Percentiles rank a stretch among this genome's conserved stretches.
Conservation (phyloP, 2,888 invertebrate species). For the Zaprionus lineosus region DNA sequence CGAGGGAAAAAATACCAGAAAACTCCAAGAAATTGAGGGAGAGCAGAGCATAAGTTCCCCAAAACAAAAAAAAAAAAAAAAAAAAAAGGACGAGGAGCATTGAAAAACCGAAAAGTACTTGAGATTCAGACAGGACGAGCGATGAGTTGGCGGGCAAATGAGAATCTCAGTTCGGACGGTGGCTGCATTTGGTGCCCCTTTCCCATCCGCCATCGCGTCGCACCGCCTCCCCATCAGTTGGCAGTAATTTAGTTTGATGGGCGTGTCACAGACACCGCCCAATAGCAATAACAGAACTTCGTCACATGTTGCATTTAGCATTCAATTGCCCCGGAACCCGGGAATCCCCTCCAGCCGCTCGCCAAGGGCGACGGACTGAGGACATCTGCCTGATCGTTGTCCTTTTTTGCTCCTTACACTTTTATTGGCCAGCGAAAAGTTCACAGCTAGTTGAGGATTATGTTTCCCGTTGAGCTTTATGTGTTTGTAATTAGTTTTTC, state of each 20-base stretch:
- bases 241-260: slow-evolving; percentile 75
- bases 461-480: slow-evolving; percentile 67
- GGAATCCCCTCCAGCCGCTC: background rate
- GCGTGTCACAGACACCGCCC: slow-evolving; percentile 66
- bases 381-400: background rate
- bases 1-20: no score
- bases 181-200: slow-evolving; percentile 44
- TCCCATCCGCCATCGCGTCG: background rate
- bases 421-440: slow-evolving; percentile 38
- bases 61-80: slow-evolving; percentile 3
- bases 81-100: background rate
- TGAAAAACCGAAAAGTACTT: slow-evolving; percentile 38
- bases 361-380: no score
- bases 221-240: background rate
- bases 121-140: slow-evolving; percentile 60
- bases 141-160: slow-evolving; percentile 8
- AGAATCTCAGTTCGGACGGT: slow-evolving; percentile 39
- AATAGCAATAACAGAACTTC: slow-evolving; percentile 42
- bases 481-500: slow-evolving; percentile 78
- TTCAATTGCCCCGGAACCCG: background rate
- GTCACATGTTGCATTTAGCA: slow-evolving; percentile 68
- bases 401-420: slow-evolving; percentile 1
- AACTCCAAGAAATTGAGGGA: no score
- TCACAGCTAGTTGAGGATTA: slow-evolving; percentile 55
- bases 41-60: no score